A percentile compares a stretch with the other conserved stretches of the same genome.
phyloP scores from a whole-genome alignment of 2,888 invertebrate genomes.

The Papilio demoleus region DNA sequence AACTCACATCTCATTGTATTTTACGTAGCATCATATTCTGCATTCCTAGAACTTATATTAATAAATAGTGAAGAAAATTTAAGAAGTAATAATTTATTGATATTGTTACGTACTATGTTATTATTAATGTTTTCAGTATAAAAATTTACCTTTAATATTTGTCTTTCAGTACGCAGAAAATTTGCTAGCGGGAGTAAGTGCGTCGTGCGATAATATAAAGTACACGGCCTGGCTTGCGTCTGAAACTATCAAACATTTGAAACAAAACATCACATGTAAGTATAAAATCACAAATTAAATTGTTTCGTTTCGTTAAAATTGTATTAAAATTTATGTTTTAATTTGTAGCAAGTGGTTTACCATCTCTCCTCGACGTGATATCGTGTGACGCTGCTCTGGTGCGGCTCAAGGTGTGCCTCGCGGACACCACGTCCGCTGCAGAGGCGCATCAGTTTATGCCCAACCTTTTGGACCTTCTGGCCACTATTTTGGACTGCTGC shows the following conservation, averaged over 20 bases:
- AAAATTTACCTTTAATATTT: background rate
- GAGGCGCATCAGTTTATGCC: conserved; percentile 86
- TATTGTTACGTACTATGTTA: background rate
- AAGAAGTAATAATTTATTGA: too few species aligned
- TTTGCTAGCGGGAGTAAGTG: conserved; percentile 87
- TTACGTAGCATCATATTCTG: too few species aligned
- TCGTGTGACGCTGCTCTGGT: conserved; percentile 90
- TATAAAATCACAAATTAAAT: conserved; percentile 25
- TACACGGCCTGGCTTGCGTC: conserved; percentile 79
- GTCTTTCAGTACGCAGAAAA: conserved; percentile 85
- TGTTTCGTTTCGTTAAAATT: background rate
- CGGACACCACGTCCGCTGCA: conserved; percentile 65
- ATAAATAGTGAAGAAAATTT: too few species aligned
- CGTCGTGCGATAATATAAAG: conserved; percentile 85
- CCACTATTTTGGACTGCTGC: conserved; percentile 85
- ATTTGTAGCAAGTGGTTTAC: conserved; percentile 76
- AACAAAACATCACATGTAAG: conserved; percentile 72
- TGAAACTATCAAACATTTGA: conserved; percentile 64
- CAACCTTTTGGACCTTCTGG: conserved; percentile 86
- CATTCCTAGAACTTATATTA: too few species aligned
- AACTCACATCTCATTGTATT: too few species aligned
- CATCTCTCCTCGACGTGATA: conserved; percentile 89
- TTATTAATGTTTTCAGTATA: background rate
- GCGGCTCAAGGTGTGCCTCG: conserved; percentile 86
- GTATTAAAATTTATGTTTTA: background rate